These are phyloP conservation scores for Metopolophium dirhodum DNA, from an alignment of 1,140 invertebrate species.

Conservation along the genomic window DNA sequence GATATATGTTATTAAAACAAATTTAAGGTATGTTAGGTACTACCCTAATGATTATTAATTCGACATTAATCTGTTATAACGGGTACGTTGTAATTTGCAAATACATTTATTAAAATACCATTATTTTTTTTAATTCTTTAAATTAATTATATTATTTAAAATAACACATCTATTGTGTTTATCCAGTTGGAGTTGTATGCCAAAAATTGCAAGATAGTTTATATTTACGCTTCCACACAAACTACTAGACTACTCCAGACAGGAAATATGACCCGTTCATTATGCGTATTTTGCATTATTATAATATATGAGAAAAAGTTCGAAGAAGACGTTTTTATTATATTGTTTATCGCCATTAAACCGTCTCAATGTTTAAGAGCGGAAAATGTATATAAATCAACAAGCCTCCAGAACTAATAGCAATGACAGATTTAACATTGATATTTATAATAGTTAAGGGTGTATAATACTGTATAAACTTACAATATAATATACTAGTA, in stretches of 20 bases:
- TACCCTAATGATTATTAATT: background rate
- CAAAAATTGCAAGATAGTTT: background rate
- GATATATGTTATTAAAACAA: too few species aligned
- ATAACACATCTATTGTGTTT: background rate
- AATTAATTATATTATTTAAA: background rate
- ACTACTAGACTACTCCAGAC: background rate
- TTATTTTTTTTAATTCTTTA: background rate
- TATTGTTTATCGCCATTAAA: slow-evolving; percentile 43
- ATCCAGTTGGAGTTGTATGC: background rate
- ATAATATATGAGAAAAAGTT: slow-evolving; percentile 32
- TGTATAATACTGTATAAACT: background rate
- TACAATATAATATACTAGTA: background rate
- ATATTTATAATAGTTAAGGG: background rate
- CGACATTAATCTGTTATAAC: too few species aligned
- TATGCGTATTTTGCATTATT: slow-evolving; percentile 26
- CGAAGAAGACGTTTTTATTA: slow-evolving; percentile 47
- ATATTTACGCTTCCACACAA: background rate
- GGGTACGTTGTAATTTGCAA: background rate
- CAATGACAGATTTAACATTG: slow-evolving; percentile 20
- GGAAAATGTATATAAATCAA: slow-evolving; percentile 39
- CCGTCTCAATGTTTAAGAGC: slow-evolving; percentile 50
- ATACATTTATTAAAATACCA: background rate
- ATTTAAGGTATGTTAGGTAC: too few species aligned
- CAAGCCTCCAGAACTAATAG: background rate
- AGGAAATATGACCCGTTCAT: slow-evolving; percentile 52